A percentile compares a stretch with the other conserved stretches of the same genome.
These are phyloP conservation scores for Gonioctena quinquepunctata DNA, from an alignment of 1,140 invertebrate genomes.

Conservation along the genomic window DNA sequence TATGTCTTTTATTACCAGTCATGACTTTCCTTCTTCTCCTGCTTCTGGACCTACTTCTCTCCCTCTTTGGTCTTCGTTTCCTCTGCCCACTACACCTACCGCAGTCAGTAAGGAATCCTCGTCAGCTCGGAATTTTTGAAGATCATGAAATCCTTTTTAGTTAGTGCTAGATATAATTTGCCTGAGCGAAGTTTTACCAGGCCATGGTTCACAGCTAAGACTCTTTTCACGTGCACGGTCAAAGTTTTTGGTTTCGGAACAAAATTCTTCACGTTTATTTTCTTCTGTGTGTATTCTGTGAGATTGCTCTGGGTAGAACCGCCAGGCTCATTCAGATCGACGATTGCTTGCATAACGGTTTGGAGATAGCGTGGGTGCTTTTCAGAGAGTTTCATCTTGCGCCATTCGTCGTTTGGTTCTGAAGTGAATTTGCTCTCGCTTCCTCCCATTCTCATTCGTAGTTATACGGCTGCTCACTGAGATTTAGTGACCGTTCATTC, in stretches of 20 bases:
- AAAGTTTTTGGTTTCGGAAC: conserved; percentile 16
- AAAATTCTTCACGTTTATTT: neutral
- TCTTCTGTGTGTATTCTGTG: conserved; percentile 3
- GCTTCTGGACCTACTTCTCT: neutral
- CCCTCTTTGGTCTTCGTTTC: neutral
- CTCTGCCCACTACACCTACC: neutral
- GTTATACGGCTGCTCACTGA: too few species aligned
- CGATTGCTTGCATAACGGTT: conserved; percentile 8
- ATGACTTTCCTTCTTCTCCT: neutral
- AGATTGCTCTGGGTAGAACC: conserved; percentile 9
- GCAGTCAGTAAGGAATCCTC: neutral
- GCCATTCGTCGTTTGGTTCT: conserved; percentile 3
- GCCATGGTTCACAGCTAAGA: conserved; percentile 24
- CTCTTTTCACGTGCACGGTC: conserved; percentile 26
- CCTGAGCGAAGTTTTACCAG: conserved; percentile 27
- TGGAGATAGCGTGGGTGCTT: neutral
- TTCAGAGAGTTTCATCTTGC: neutral
- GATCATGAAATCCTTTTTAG: conserved; percentile 22
- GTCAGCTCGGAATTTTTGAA: conserved; percentile 17
- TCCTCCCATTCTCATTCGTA: conserved; percentile 9
- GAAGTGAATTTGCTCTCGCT: conserved; percentile 10
- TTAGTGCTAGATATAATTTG: conserved; percentile 24
- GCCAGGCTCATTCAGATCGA: neutral
- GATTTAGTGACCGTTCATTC: too few species aligned
- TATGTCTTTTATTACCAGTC: too few species aligned